A percentile compares a stretch with the other conserved stretches of the same genome.
phyloP scores from a whole-genome alignment of 2,113 vertebrate species.

The Podarcis muralis region DNA sequence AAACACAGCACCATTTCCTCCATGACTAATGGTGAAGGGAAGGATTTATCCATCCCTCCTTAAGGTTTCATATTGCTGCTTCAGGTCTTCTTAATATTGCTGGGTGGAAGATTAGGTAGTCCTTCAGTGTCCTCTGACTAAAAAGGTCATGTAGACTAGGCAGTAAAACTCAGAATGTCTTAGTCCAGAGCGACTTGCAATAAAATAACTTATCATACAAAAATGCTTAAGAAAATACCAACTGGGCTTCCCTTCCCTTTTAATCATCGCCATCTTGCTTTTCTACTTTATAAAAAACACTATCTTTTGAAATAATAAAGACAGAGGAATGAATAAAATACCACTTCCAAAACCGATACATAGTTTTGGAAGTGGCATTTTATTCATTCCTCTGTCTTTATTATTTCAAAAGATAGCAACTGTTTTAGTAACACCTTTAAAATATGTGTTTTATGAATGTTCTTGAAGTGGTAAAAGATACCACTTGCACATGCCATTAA shows the following conservation, averaged over 20 bases:
- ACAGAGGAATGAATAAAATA: background rate
- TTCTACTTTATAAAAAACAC: background rate
- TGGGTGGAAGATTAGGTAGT: background rate
- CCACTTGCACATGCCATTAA: background rate
- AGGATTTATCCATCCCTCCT: background rate
- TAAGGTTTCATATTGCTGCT: background rate
- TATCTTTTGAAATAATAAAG: background rate
- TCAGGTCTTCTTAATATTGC: background rate
- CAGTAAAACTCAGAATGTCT: background rate
- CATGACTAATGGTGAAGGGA: background rate
- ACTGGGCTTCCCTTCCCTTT: background rate
- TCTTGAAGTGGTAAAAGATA: background rate
- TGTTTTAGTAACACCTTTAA: background rate
- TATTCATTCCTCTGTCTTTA: no score
- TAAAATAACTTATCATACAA: background rate
- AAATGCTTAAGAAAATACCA: background rate
- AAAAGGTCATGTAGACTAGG: background rate
- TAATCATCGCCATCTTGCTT: background rate
- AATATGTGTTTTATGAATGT: background rate
- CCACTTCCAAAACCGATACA: background rate
- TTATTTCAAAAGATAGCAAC: background rate
- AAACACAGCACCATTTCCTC: background rate
- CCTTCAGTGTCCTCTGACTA: background rate
- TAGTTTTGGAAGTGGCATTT: no score
- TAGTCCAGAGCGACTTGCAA: background rate